phyloP scores from a whole-genome alignment of 53 echinoderm and acorn worm species.

The Antedon mediterranea region DNA sequence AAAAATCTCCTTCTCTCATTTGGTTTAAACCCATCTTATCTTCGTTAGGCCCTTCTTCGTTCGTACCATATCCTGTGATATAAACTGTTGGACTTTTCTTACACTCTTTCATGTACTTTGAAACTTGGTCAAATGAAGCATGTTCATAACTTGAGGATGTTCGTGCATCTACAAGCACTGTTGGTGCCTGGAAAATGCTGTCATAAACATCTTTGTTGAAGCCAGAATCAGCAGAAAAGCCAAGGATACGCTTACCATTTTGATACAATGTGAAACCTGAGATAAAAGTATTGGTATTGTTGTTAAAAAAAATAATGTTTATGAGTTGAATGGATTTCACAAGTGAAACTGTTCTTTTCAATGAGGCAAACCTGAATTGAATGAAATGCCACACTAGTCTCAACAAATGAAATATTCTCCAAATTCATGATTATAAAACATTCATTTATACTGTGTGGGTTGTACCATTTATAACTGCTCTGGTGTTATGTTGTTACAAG shows the following conservation, averaged over 20 bases:
- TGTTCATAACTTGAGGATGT: conserved; percentile 5
- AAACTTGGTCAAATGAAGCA: conserved; percentile 3
- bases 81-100: neutral
- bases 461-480: too few species aligned
- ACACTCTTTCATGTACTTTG: neutral
- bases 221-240: conserved; percentile 24
- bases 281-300: too few species aligned
- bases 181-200: conserved; percentile 5
- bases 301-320: too few species aligned
- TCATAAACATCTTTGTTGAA: conserved; percentile 16
- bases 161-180: conserved; percentile 17
- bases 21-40: neutral
- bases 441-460: too few species aligned
- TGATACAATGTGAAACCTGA: conserved; percentile 14
- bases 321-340: too few species aligned
- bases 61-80: neutral
- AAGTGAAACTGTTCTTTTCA: too few species aligned
- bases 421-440: too few species aligned
- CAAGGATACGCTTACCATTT: conserved; percentile 3
- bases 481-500: too few species aligned
- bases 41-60: neutral
- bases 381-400: too few species aligned
- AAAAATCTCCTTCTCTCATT: neutral
- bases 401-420: too few species aligned
- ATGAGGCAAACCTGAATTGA: too few species aligned